Conservation (phyloP, 2,113 vertebrate species). For the Bos indicus region DNA sequence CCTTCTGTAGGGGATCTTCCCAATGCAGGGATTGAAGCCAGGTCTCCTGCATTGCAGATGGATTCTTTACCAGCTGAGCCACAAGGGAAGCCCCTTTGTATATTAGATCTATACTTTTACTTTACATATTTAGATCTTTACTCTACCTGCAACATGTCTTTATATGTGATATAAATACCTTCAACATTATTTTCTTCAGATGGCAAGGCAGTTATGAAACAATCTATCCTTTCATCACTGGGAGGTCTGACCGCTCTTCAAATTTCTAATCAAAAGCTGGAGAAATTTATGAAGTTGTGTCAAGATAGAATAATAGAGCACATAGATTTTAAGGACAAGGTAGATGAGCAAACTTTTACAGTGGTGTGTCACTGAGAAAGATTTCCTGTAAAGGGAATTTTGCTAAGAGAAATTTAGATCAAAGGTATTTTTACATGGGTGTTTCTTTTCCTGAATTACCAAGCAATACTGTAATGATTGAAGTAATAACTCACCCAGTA, state of each 20-base stretch:
- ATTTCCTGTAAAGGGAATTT: constrained; percentile 70
- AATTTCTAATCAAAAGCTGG: constrained; percentile 60
- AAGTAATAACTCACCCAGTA: background rate
- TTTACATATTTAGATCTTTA: background rate
- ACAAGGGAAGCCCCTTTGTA: background rate
- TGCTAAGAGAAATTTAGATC: constrained; percentile 59
- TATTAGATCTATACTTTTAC: background rate
- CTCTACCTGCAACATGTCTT: background rate
- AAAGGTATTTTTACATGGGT: constrained; percentile 69
- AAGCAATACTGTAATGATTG: background rate
- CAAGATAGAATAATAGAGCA: constrained; percentile 72
- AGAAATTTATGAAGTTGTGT: constrained; percentile 68
- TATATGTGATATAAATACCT: background rate
- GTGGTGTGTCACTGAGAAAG: constrained; percentile 67
- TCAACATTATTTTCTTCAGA: background rate
- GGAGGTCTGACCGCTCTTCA: constrained; percentile 42
- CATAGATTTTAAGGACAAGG: constrained; percentile 73
- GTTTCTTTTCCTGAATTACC: constrained; percentile 68
- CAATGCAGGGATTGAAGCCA: background rate
- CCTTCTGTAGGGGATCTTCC: background rate
- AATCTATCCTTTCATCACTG: background rate
- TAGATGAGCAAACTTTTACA: constrained; percentile 69
- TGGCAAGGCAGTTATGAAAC: background rate
- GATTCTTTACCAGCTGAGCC: background rate
- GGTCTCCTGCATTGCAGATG: background rate